These are phyloP conservation scores for Ceyx erithaca DNA, from an alignment of 2,797 vertebrate genomes.

Conservation along the genomic window DNA sequence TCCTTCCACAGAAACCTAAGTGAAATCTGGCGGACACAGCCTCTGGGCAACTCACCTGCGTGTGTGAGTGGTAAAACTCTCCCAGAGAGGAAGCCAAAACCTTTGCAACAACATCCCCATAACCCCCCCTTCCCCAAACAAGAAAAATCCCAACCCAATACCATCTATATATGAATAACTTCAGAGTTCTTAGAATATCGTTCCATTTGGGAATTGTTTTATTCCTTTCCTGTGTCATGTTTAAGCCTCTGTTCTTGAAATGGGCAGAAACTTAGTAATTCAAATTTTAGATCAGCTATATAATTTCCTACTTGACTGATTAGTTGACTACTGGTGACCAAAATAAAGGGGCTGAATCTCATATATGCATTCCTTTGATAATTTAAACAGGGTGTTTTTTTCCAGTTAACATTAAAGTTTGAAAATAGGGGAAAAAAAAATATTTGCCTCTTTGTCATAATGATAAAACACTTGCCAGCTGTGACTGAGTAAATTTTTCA, in stretches of 20 bases:
- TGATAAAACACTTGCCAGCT: neutral
- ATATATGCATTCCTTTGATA: fast-evolving
- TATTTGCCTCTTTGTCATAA: neutral
- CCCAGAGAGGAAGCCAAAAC: neutral
- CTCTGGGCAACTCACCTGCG: neutral
- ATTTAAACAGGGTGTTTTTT: neutral
- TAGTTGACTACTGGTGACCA: neutral
- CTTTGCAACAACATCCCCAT: neutral
- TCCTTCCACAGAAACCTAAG: neutral
- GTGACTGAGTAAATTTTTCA: neutral
- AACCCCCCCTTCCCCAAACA: fast-evolving
- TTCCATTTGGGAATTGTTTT: neutral
- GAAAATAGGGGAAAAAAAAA: neutral
- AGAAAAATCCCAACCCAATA: fast-evolving
- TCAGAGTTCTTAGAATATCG: neutral
- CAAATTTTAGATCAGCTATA: neutral
- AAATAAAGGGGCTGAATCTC: neutral
- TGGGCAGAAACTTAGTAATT: neutral
- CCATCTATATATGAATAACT: fast-evolving
- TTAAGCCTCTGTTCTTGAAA: neutral
- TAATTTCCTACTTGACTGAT: neutral
- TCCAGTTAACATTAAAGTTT: neutral
- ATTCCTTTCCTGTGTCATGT: neutral
- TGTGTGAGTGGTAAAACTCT: neutral
- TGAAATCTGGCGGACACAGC: neutral